Conservation (phyloP, 2,888 invertebrate genomes). For the Acleris holmiana region DNA sequence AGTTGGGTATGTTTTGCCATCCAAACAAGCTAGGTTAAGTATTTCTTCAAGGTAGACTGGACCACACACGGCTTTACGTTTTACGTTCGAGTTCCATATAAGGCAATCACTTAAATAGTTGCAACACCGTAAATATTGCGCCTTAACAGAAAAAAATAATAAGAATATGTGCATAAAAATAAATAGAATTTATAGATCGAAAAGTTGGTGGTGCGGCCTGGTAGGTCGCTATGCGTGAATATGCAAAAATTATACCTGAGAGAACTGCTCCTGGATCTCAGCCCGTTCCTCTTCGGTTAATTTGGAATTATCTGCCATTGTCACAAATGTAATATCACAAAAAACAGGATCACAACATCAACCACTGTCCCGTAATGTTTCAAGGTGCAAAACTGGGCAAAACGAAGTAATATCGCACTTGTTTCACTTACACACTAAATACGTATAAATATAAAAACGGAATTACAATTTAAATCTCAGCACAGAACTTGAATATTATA, state of each 20-base stretch:
- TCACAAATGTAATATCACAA: constrained; percentile 69
- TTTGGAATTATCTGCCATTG: constrained; percentile 82
- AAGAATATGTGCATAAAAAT: background rate
- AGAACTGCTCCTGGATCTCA: constrained; percentile 91
- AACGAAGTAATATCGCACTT: constrained; percentile 45
- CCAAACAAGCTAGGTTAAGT: constrained; percentile 33
- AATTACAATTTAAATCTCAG: constrained; percentile 52
- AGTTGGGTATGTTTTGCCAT: constrained; percentile 5
- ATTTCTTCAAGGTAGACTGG: constrained; percentile 34
- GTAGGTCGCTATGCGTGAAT: background rate
- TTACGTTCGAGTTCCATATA: constrained; percentile 16
- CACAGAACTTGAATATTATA: constrained; percentile 44
- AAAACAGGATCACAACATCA: constrained; percentile 72
- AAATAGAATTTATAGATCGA: constrained; percentile 5
- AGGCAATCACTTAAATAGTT: constrained; percentile 38
- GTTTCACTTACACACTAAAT: constrained; percentile 59
- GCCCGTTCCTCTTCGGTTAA: constrained; percentile 88
- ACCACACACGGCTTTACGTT: constrained; percentile 39
- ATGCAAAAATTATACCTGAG: constrained; percentile 84
- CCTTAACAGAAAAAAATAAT: background rate
- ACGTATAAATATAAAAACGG: constrained; percentile 51
- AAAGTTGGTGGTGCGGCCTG: constrained; percentile 16
- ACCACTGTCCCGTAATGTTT: constrained; percentile 37
- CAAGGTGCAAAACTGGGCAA: constrained; percentile 26
- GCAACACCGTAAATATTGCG: constrained; percentile 25